Conservation (phyloP, 2,888 invertebrate genomes). For the Metallyticus violacea region DNA sequence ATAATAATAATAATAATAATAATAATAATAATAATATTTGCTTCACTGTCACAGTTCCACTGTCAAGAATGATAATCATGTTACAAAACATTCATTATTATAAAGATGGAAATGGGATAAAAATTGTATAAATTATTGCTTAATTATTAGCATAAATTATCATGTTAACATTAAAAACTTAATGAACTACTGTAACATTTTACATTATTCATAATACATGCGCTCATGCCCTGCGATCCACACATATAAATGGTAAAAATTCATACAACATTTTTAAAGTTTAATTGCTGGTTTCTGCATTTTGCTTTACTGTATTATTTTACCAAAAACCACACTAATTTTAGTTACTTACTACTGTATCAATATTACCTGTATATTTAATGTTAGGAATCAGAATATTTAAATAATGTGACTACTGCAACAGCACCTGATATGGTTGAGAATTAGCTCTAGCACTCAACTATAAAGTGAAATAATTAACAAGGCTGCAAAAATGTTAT, state of each 20-base stretch:
- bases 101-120: too few species aligned
- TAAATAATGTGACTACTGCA: not conserved
- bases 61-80: too few species aligned
- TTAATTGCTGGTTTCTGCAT: not conserved
- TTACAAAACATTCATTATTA: too few species aligned
- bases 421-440: not conserved
- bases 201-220: not conserved
- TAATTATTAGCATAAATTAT: too few species aligned
- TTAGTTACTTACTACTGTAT: too few species aligned
- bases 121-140: too few species aligned
- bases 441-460: not conserved
- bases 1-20: too few species aligned
- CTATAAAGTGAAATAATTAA: not conserved
- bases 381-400: not conserved
- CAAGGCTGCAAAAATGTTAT: not conserved
- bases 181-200: too few species aligned
- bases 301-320: not conserved
- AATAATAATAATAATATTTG: too few species aligned
- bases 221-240: not conserved
- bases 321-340: too few species aligned
- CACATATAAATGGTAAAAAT: not conserved
- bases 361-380: not conserved
- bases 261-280: not conserved
- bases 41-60: too few species aligned
- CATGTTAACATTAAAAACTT: too few species aligned